phyloP scores from a whole-genome alignment of 2,888 invertebrate genomes.

The Agrotis puta region DNA sequence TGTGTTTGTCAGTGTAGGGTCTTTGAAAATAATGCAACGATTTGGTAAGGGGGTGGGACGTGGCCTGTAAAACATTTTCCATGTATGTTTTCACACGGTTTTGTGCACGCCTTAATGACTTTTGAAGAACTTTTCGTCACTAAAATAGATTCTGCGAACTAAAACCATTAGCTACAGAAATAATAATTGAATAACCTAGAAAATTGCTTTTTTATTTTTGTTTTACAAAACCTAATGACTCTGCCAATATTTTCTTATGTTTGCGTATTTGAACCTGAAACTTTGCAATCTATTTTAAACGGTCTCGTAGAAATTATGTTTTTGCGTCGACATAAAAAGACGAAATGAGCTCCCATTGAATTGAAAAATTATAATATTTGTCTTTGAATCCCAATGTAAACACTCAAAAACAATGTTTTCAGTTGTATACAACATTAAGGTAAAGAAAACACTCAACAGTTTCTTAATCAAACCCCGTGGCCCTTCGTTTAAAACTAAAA shows the following conservation, averaged over 20 bases:
- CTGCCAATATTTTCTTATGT: conserved; percentile 33
- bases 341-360: conserved; percentile 7
- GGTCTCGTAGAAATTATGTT: conserved; percentile 22
- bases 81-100: not conserved
- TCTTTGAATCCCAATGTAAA: conserved; percentile 2
- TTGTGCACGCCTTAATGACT: conserved; percentile 42
- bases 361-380: not conserved
- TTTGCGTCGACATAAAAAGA: conserved; percentile 3
- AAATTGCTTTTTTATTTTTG: conserved; percentile 23
- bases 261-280: conserved; percentile 19
- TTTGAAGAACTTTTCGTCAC: conserved; percentile 26
- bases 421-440: conserved; percentile 20
- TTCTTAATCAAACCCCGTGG: conserved; percentile 42
- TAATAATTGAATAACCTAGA: conserved; percentile 52
- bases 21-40: conserved; percentile 55
- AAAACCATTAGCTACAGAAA: conserved; percentile 45
- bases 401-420: conserved; percentile 18
- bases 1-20: conserved; percentile 56
- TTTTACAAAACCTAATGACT: conserved; percentile 39
- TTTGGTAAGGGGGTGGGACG: conserved; percentile 38
- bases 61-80: conserved; percentile 28
- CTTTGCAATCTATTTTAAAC: conserved; percentile 35
- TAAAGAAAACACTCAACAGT: conserved; percentile 45
- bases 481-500: conserved; percentile 54
- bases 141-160: conserved; percentile 42